Evolutionary conservation across 1,140 invertebrate species (phyloP).

Genomic region (Ips typographus): DNA sequence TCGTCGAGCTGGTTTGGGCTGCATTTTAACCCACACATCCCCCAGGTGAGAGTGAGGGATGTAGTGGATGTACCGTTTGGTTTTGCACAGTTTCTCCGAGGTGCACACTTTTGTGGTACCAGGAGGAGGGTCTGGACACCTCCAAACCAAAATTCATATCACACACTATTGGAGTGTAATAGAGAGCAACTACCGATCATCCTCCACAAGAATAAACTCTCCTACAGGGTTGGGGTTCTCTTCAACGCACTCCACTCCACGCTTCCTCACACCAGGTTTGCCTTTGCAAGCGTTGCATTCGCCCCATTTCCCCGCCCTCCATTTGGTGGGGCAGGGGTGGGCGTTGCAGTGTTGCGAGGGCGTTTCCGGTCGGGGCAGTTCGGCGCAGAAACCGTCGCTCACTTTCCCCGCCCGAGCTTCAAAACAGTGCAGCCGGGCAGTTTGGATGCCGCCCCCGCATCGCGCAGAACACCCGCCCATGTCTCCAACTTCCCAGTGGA

Average conservation of each 20-base stretch:
- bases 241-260: slow-evolving; percentile 55
- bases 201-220: slow-evolving; percentile 53
- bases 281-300: slow-evolving; percentile 55
- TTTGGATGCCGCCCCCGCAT: slow-evolving; percentile 55
- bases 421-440: slow-evolving; percentile 52
- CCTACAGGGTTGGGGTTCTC: slow-evolving; percentile 48
- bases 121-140: slow-evolving; percentile 48
- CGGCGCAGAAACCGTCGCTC: slow-evolving; percentile 49
- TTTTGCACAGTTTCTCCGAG: slow-evolving; percentile 49
- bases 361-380: slow-evolving; percentile 46
- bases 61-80: slow-evolving; percentile 29
- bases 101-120: slow-evolving; percentile 49
- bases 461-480: slow-evolving; percentile 52
- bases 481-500: slow-evolving; percentile 56
- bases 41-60: slow-evolving; percentile 32
- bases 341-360: slow-evolving; percentile 53
- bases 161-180: not conserved
- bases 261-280: slow-evolving; percentile 49
- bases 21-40: slow-evolving; percentile 39
- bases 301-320: slow-evolving; percentile 57
- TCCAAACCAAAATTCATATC: not conserved
- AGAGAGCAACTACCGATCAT: slow-evolving; percentile 34
- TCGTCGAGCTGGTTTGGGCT: not conserved
- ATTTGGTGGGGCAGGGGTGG: slow-evolving; percentile 53
- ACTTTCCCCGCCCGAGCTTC: slow-evolving; percentile 54